Evolutionary conservation across 1,140 invertebrate species (phyloP).

Genomic region (Hetaerina americana): DNA sequence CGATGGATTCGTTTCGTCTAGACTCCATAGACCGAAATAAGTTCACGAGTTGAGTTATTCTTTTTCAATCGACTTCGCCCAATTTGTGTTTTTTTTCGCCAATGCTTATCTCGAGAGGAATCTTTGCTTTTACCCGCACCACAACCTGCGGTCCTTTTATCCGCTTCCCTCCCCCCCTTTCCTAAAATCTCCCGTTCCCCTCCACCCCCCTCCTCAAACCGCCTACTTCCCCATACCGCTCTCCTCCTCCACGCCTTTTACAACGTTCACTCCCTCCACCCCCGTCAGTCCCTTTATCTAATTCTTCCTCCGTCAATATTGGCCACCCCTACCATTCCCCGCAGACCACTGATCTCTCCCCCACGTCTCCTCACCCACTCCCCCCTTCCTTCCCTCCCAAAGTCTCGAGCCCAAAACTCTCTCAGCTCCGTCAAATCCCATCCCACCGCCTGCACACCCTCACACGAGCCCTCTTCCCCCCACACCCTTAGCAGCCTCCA

Average conservation of each 20-base stretch:
- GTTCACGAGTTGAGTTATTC: not conserved
- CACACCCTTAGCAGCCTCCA: not conserved
- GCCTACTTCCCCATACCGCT: not conserved
- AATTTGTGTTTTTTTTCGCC: not conserved
- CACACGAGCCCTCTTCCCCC: not conserved
- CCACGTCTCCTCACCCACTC: not conserved
- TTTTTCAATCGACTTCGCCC: too few species aligned
- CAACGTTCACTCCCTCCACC: too few species aligned
- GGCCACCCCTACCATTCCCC: not conserved
- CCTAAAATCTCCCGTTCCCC: not conserved
- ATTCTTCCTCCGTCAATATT: not conserved
- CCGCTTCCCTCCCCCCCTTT: not conserved
- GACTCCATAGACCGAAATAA: not conserved
- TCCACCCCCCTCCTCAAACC: not conserved
- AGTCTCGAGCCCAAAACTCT: not conserved
- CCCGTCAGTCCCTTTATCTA: too few species aligned
- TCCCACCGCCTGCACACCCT: not conserved
- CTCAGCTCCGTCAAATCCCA: not conserved
- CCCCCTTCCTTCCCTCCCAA: not conserved
- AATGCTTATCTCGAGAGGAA: not conserved
- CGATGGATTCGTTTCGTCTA: too few species aligned
- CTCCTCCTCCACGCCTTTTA: too few species aligned
- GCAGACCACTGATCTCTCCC: not conserved
- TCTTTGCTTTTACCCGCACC: not conserved
- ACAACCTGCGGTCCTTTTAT: not conserved